Base-by-base conservation (phyloP, 2,113 vertebrate species). In the Aptenodytes patagonicus region DNA sequence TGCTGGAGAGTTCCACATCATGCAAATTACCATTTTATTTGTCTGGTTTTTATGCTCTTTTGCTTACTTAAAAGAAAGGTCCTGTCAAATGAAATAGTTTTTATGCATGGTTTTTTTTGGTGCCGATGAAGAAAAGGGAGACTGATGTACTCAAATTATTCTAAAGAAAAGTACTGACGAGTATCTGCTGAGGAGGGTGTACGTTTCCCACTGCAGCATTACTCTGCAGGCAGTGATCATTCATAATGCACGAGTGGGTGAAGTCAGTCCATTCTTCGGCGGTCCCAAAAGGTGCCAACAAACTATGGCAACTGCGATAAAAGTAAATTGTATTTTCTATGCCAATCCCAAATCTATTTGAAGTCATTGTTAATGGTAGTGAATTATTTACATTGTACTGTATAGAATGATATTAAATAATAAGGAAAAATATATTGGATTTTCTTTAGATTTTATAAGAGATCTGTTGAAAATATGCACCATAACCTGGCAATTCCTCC, bases 321-420 rank as follows among this genome's bases (percentile, higher is more conserved):
- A 78, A 47, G 10, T 32, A 64, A 76, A 47, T 13, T 14, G 19
- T 32, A 29, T 65, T 90, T 94, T 52, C 34, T 65, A 62, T 55
- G 93, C 75, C 66, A 76, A 83, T 75, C 42, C 21, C 83, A 79
- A 91, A 65, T 68, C 38, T 84, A 42, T 94, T 38, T 96, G 76
- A 97, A 85, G 84, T 95, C 36, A 78, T 79, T 96, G 38, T 81
- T 96, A 95, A 84, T 84, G 72, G 78, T 84, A 96, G 79, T 96
- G 73, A 96, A 95, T 95, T 95, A 90, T 92, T 93, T 87, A 73
- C 55, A 36, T 72, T 94, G 47, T 71, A 81, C 87, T 96, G 58
- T 75, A 75, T 46, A 90, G 91, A 93, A 96, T 92, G 61, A 72
- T 31, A 34, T 38, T 8, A 52, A 97, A 85, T 95, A 40, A 85